Evolutionary conservation across 2,888 invertebrate genomes (phyloP).

Genomic region (Phaonia tiefii): DNA sequence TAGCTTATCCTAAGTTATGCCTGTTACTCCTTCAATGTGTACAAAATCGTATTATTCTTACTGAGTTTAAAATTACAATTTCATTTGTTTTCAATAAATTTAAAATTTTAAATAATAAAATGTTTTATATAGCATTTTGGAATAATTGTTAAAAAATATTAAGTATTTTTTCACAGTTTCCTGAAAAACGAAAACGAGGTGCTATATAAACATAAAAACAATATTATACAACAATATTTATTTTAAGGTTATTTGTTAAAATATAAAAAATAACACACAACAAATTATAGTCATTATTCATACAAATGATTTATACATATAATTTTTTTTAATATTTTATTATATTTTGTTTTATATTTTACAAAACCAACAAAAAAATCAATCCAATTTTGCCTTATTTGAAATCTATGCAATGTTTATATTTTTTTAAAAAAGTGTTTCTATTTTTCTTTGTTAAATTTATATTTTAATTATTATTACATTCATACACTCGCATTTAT

Average conservation of each 20-base stretch:
- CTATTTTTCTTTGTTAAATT: slow-evolving; percentile 51
- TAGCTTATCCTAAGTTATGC: slow-evolving; percentile 18
- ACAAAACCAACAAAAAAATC: not conserved
- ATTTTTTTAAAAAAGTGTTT: slow-evolving; percentile 52
- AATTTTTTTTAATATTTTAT: slow-evolving; percentile 7
- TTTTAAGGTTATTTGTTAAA: slow-evolving; percentile 16
- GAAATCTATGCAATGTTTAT: slow-evolving; percentile 37
- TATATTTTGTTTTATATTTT: not conserved
- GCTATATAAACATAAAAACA: slow-evolving; percentile 49
- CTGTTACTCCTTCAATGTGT: slow-evolving; percentile 21
- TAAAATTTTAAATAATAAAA: slow-evolving; percentile 31
- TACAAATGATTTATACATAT: slow-evolving; percentile 19
- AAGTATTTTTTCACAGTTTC: slow-evolving; percentile 18
- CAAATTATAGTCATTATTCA: slow-evolving; percentile 27
- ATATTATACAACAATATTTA: not conserved
- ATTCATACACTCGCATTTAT: slow-evolving; percentile 62
- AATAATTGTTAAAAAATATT: slow-evolving; percentile 21
- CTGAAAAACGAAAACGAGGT: slow-evolving; percentile 39
- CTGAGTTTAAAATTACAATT: not conserved
- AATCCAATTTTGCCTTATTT: slow-evolving; percentile 52
- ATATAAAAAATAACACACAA: slow-evolving; percentile 1
- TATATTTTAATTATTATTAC: slow-evolving; percentile 61
- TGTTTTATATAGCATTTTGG: slow-evolving; percentile 37
- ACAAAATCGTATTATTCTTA: not conserved
- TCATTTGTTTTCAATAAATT: slow-evolving; percentile 5